Evolutionary conservation across 2,888 invertebrate species (phyloP).

Genomic region (Anticlea derivata): DNA sequence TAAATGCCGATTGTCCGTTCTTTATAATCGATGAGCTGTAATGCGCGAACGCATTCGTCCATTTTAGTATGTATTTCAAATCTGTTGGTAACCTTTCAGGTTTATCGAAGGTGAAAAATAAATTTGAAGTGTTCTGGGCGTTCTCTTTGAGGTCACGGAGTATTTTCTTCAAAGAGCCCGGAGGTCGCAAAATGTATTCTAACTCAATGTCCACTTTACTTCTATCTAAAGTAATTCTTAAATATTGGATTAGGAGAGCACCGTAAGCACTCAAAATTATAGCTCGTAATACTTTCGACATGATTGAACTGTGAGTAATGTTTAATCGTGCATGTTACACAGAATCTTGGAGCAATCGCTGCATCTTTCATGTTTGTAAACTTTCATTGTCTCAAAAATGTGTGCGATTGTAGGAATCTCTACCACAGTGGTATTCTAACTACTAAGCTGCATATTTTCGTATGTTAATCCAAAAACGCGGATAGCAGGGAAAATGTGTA

Average conservation of each 20-base stretch:
- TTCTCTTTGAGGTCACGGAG: slow-evolving; percentile 42
- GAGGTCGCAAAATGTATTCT: slow-evolving; percentile 46
- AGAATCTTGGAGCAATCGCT: neutral
- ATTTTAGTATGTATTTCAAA: slow-evolving; percentile 62
- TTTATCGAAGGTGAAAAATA: slow-evolving; percentile 38
- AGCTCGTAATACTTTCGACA: slow-evolving; percentile 56
- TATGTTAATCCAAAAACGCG: slow-evolving; percentile 58
- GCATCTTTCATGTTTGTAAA: slow-evolving; percentile 17
- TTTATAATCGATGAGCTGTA: slow-evolving; percentile 37
- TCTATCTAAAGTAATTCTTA: slow-evolving; percentile 42
- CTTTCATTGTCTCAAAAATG: slow-evolving; percentile 3
- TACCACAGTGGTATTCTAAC: no score
- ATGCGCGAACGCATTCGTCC: slow-evolving; percentile 50
- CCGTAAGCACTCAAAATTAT: slow-evolving; percentile 49
- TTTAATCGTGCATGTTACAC: neutral
- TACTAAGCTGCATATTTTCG: slow-evolving; percentile 32
- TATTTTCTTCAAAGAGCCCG: slow-evolving; percentile 41
- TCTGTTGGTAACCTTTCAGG: slow-evolving; percentile 56
- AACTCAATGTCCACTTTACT: slow-evolving; percentile 49
- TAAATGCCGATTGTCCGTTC: slow-evolving; percentile 56
- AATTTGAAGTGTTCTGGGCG: slow-evolving; percentile 37
- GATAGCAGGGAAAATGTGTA: slow-evolving; percentile 58
- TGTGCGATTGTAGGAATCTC: slow-evolving; percentile 3
- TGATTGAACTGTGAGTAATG: slow-evolving; percentile 33
- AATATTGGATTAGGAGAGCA: slow-evolving; percentile 48